Base-by-base conservation (phyloP, 30 jellyfish, hydroid and myxozoan genomes). In the Aurelia aurita region DNA sequence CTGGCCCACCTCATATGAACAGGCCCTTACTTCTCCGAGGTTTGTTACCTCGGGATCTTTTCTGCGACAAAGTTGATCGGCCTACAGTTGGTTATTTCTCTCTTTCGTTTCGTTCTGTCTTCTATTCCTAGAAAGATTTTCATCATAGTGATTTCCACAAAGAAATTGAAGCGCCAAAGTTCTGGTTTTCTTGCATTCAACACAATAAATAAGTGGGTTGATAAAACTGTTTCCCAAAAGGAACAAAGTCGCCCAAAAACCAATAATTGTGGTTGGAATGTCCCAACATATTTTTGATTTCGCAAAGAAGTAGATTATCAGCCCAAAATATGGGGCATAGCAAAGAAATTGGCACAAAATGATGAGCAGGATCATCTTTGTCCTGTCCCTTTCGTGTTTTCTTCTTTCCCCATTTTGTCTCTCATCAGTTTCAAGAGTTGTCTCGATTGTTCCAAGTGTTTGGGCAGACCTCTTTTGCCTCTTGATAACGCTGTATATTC, bases 171-270 rank as follows among this genome's bases (percentile, higher is more conserved):
- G 51, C 7, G 15, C 51, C 1, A 15, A 39, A 39, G 7, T 39
- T 39, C 51, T 39, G 9, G 9, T 6, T 15, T 6, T 39, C 51
- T 61, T 61, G 16, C 19, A 61, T 10, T 39, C 19, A 14, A 61
- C 25, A 10, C 28, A 61, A 22, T 61, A 61, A 39, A 61, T 22
- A 61, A 22, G n/a, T 61, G 73, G 73, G n/a, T 61, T 61, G 34
- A 61, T 7, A 31, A 61, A 61, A 61, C 73, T 61, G 73, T 61
- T 61, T 20, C 28, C 28, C 31, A 61, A 15, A 20, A 61, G 28
- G 10, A 31, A 20, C n/a, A 61, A 61, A 22, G 27, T 9, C 34
- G 73, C 32, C 73, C 73, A 61, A 3, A 61, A 15, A 14, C 19
- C 19, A 18, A 31, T 61, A 22, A 22, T n/a, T 14, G n/a, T 22